Evolutionary conservation across 2,113 vertebrate genomes (phyloP), one percentile per base, ranked within the genome.

Genomic region (Poeciliopsis retropinna): DNA sequence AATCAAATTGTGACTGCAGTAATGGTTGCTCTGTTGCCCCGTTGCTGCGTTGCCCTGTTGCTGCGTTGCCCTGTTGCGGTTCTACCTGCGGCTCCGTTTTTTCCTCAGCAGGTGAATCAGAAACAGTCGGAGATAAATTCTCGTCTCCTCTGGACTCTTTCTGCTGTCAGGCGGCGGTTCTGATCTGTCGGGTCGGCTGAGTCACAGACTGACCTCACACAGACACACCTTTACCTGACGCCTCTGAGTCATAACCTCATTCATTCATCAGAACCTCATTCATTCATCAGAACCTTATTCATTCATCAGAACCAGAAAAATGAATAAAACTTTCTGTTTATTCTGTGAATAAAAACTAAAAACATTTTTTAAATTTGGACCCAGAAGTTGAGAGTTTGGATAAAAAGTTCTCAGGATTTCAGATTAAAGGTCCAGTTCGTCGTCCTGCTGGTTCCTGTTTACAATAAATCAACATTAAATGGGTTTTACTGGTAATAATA

Each of bases 131-230:
- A 6, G 5, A 32, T 32, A 32, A 32, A 32, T 7, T n/a, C 67
- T 22, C 66, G 47, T 0, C 0, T 6, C 65, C 62, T 63, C 13
- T 19, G 44, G 79, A 30, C 73, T 41, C 44, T 3, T 32, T 32
- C 31, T 32, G 31, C 34, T n/a, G 25, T 54, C 22, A 54, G 47
- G 22, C 12, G 27, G 1, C 5, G 13, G 61, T 22, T 54, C 51
- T 54, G 51, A 54, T 54, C 34, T 2, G 19, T 32, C 25, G 66
- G 79, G 65, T 81, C 79, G 64, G 27, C 6, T 28, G 39, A 17
- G 3, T 54, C 51, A 57, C 51, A 57, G 51, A 19, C 44, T 2
- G 51, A 57, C 51, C 51, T 32, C 32, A 32, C 6, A 32, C 32
- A 32, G 19, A 22, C 47, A 54, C 47, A 9, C 47, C 47, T 54